A percentile compares a stretch with the other conserved stretches of the same genome.
Conservation (phyloP, 2,113 vertebrate genomes). For the Perca flavescens region DNA sequence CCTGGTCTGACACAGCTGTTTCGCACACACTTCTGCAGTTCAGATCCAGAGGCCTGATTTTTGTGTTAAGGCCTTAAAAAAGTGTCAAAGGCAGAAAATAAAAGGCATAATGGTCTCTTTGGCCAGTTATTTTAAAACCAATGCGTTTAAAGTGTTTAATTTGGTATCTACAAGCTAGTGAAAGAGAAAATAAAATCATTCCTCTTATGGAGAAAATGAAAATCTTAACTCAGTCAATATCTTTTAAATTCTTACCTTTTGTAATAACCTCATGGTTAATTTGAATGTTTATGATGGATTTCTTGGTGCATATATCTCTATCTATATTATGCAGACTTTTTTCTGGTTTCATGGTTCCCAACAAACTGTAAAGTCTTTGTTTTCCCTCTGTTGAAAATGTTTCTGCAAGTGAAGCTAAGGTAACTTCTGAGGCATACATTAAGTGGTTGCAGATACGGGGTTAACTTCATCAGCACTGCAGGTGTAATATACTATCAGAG, state of each 20-base stretch:
- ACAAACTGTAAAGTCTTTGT: not conserved
- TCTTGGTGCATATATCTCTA: not conserved
- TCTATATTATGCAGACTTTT: not conserved
- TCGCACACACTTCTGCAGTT: conserved; percentile 72
- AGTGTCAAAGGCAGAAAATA: conserved; percentile 38
- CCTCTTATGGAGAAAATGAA: not conserved
- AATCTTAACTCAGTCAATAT: conserved; percentile 4
- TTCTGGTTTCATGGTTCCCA: not conserved
- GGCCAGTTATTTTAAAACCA: conserved; percentile 33
- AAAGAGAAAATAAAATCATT: conserved; percentile 5
- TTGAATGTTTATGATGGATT: not conserved
- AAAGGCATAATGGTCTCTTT: conserved; percentile 28
- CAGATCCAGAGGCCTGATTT: conserved; percentile 81
- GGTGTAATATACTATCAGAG: conserved; percentile 42
- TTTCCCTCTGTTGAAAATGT: not conserved
- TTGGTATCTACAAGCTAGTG: conserved; percentile 12
- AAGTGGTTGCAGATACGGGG: conserved; percentile 1
- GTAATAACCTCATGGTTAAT: not conserved
- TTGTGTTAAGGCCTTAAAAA: conserved; percentile 55
- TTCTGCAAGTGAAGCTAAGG: not conserved
- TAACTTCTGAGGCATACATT: not conserved
- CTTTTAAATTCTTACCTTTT: not conserved
- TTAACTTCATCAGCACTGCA: conserved; percentile 19
- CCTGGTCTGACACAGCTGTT: conserved; percentile 87
- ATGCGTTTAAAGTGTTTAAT: conserved; percentile 21